Conservation (phyloP, 1,140 invertebrate genomes). For the Ceratina japonica region DNA sequence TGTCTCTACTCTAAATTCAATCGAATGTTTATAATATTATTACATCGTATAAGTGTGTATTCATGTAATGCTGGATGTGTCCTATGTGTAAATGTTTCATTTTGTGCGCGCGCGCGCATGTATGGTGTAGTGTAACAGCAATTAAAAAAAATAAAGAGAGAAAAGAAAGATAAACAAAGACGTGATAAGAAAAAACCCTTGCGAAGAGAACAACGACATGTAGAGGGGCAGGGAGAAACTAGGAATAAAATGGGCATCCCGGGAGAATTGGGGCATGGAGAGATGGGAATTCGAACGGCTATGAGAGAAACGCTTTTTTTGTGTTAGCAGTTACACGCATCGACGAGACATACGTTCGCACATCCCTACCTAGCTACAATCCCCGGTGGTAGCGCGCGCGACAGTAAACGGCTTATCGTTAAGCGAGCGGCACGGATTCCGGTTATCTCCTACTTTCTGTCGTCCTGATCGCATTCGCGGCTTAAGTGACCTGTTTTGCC, state of each 20-base stretch:
- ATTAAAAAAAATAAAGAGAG: constrained; percentile 68
- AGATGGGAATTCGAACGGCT: constrained; percentile 72
- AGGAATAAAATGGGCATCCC: constrained; percentile 63
- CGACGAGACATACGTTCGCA: constrained; percentile 73
- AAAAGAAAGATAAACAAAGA: constrained; percentile 67
- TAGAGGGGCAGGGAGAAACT: constrained; percentile 60
- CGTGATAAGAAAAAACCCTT: constrained; percentile 67
- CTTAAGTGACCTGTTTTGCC: constrained; percentile 94
- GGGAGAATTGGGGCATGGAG: constrained; percentile 70
- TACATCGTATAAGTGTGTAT: constrained; percentile 64
- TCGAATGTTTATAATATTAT: constrained; percentile 71
- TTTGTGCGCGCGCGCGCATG: constrained; percentile 64
- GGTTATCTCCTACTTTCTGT: constrained; percentile 81
- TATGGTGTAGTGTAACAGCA: constrained; percentile 69
- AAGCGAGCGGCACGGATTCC: constrained; percentile 74
- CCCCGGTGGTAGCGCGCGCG: constrained; percentile 70
- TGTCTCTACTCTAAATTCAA: constrained; percentile 70
- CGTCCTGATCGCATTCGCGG: constrained; percentile 91
- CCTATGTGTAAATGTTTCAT: constrained; percentile 52
- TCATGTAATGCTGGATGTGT: constrained; percentile 59
- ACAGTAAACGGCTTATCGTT: constrained; percentile 75
- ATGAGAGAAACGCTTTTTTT: constrained; percentile 64
- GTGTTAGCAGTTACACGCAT: constrained; percentile 71
- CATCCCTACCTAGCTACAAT: constrained; percentile 77
- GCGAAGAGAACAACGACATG: constrained; percentile 75